Conservation (phyloP, 2,113 vertebrate genomes). For the Mormyrus iriodes region DNA sequence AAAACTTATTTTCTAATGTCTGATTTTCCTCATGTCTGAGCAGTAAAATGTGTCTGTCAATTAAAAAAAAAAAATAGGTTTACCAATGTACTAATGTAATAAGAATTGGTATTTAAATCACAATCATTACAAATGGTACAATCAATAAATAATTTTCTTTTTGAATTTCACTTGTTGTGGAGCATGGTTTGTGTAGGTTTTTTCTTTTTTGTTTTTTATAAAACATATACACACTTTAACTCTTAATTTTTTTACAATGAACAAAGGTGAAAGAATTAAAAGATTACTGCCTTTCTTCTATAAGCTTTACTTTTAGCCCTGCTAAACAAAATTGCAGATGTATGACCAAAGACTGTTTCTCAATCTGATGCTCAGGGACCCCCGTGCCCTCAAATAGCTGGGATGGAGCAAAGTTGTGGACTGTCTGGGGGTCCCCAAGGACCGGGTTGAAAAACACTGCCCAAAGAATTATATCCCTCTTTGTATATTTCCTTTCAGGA, state of each 20-base stretch:
- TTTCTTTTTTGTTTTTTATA: neutral
- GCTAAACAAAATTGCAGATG: neutral
- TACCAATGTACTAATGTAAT: neutral
- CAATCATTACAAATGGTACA: neutral
- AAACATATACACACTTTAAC: neutral
- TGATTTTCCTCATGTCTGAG: neutral
- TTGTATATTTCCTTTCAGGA: conserved; percentile 63
- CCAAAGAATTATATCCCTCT: neutral
- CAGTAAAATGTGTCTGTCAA: neutral
- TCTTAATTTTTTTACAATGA: neutral
- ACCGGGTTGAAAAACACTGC: neutral
- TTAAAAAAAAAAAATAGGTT: neutral
- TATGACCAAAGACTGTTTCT: neutral
- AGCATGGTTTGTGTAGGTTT: neutral
- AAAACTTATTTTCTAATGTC: neutral
- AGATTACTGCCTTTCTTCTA: neutral
- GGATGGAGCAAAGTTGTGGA: neutral
- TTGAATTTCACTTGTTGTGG: neutral
- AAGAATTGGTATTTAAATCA: neutral
- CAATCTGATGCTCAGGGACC: neutral
- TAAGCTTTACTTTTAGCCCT: neutral
- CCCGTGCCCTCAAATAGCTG: neutral
- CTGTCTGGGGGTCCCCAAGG: neutral
- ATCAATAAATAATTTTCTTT: neutral
- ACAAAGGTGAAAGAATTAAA: neutral